A percentile compares a stretch with the other conserved stretches of the same genome.
phyloP scores from a whole-genome alignment of 2,113 vertebrate genomes.

The Cairina moschata region DNA sequence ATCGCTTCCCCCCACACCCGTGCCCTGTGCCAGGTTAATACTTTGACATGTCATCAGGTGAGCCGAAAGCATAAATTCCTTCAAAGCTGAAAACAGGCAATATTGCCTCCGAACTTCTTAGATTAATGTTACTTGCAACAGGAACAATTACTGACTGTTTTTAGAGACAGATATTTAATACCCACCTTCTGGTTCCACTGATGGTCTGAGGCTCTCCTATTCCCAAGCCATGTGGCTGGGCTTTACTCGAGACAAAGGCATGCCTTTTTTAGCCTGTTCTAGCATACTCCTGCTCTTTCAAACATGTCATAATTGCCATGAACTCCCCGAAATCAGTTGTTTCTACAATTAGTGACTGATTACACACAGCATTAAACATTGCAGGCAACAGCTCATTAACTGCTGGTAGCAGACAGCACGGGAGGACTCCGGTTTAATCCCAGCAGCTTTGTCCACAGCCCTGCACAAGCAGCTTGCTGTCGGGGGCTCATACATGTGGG shows the following conservation, averaged over 20 bases:
- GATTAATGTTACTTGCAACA: neutral
- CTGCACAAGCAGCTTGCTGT: neutral
- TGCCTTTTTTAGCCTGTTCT: neutral
- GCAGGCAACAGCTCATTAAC: constrained; percentile 65
- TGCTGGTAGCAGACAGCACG: constrained; percentile 21
- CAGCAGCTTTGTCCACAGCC: neutral
- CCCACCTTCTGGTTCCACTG: neutral
- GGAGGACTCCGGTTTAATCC: constrained; percentile 39
- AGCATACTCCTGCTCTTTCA: neutral
- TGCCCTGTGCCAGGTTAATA: neutral
- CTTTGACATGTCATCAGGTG: neutral
- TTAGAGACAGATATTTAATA: neutral
- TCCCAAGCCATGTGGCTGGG: neutral
- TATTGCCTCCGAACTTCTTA: neutral
- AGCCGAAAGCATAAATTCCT: neutral
- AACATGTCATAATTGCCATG: constrained; percentile 30
- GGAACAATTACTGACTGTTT: neutral
- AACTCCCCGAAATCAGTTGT: constrained; percentile 72
- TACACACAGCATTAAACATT: constrained; percentile 70
- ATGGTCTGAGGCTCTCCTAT: neutral
- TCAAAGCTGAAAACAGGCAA: neutral
- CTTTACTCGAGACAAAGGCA: neutral
- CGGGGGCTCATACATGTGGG: rapidly evolving
- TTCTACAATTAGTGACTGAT: constrained; percentile 77
- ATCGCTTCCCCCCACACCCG: neutral